phyloP scores from a whole-genome alignment of 2,888 invertebrate species.

The Spicauda simplicius region DNA sequence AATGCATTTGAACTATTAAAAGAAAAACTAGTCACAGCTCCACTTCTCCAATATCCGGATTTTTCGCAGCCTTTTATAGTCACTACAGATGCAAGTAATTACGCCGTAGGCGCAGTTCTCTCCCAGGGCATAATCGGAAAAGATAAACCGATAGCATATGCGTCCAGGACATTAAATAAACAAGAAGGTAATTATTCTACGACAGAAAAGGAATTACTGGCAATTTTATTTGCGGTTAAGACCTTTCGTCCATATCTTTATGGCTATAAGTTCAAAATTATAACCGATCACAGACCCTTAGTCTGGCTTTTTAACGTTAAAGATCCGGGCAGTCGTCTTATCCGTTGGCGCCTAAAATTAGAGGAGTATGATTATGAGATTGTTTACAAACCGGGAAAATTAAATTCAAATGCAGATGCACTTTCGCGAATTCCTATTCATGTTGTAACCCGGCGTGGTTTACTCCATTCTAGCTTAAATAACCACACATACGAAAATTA shows the following conservation, averaged over 20 bases:
- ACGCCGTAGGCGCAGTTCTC: no score
- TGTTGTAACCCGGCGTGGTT: no score
- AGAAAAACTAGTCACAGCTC: no score
- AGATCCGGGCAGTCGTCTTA: constrained; percentile 27
- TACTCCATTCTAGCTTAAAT: no score
- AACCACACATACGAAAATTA: no score
- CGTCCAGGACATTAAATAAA: constrained; percentile 11
- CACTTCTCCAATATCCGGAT: no score
- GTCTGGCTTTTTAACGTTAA: constrained; percentile 38
- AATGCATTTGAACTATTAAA: no score
- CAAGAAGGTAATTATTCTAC: constrained; percentile 18
- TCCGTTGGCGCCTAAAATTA: constrained; percentile 21
- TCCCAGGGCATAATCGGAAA: no score
- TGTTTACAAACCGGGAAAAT: constrained; percentile 39
- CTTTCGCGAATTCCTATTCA: no score
- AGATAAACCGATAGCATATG: constrained; percentile 19
- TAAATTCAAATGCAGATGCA: constrained; percentile 40
- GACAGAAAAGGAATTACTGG: constrained; percentile 27
- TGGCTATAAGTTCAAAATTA: constrained; percentile 24
- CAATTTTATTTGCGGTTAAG: constrained; percentile 25
- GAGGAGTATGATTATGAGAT: constrained; percentile 16
- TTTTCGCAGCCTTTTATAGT: no score
- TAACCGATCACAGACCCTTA: constrained; percentile 26
- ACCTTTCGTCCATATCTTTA: constrained; percentile 27
- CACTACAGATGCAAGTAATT: no score